A percentile compares a stretch with the other conserved stretches of the same genome.
Conservation (phyloP, 2,888 invertebrate species). For the Drosophila prostipennis region DNA sequence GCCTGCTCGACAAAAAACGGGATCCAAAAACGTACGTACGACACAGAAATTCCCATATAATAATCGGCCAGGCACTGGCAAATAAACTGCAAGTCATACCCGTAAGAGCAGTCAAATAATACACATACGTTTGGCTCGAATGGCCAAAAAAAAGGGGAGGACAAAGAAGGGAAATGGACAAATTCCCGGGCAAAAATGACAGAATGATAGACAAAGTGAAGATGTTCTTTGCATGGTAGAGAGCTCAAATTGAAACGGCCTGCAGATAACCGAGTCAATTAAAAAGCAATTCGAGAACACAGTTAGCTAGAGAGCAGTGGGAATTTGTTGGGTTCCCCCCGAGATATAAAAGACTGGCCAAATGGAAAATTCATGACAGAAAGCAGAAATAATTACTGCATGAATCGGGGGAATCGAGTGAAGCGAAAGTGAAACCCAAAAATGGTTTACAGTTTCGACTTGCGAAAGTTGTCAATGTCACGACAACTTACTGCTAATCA, state of each 20-base stretch:
- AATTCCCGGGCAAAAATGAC: slow-evolving; percentile 35
- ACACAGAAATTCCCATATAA: slow-evolving; percentile 49
- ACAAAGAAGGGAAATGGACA: neutral
- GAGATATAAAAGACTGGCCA: slow-evolving; percentile 7
- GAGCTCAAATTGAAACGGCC: slow-evolving; percentile 44
- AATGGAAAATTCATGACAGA: slow-evolving; percentile 36
- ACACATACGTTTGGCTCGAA: neutral
- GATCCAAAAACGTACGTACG: slow-evolving; percentile 27
- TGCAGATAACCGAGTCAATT: slow-evolving; percentile 44
- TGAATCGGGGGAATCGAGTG: slow-evolving; percentile 10
- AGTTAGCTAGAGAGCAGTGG: neutral
- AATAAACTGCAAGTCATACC: slow-evolving; percentile 70
- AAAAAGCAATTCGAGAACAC: slow-evolving; percentile 40
- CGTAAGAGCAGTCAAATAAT: slow-evolving; percentile 26
- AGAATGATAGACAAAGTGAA: slow-evolving; percentile 50
- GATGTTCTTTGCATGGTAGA: slow-evolving; percentile 31
- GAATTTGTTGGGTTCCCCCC: neutral
- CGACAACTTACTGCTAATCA: slow-evolving; percentile 64
- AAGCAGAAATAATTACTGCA: slow-evolving; percentile 21
- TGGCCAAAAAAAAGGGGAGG: too few species aligned
- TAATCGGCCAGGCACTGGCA: slow-evolving; percentile 51
- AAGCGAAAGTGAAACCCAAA: slow-evolving; percentile 17
- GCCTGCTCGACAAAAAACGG: slow-evolving; percentile 25
- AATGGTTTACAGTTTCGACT: slow-evolving; percentile 14
- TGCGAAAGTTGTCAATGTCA: slow-evolving; percentile 64